phyloP scores from a whole-genome alignment of 2,797 vertebrate genomes.

The Crocidura indochinensis region DNA sequence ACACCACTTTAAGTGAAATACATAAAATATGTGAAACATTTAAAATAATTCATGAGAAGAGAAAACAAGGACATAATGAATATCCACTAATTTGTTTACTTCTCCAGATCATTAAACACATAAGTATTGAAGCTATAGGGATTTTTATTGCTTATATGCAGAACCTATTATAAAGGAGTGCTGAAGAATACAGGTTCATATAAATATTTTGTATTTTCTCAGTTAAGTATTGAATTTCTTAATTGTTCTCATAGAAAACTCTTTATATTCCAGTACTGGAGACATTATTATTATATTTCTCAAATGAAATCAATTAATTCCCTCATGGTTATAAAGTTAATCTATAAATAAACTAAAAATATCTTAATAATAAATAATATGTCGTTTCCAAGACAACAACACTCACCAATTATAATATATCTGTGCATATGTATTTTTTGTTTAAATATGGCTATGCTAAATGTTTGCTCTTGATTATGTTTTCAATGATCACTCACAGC shows the following conservation, averaged over 20 bases:
- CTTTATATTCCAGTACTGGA: background rate
- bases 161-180: background rate
- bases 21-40: background rate
- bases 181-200: background rate
- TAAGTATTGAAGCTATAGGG: background rate
- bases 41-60: background rate
- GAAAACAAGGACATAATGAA: background rate
- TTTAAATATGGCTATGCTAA: no score
- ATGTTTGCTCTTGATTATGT: no score
- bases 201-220: background rate
- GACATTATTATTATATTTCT: no score
- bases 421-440: no score
- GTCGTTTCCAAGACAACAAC: background rate
- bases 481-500: no score
- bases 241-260: background rate
- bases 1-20: background rate
- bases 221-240: background rate
- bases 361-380: background rate
- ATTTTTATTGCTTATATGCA: background rate
- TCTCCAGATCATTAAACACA: background rate
- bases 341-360: background rate
- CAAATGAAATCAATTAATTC: background rate
- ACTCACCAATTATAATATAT: no score
- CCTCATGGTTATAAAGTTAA: background rate
- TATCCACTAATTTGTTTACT: background rate